These are phyloP conservation scores for Hemichromis elongatus DNA, from an alignment of 2,113 vertebrate genomes.

Conservation along the genomic window DNA sequence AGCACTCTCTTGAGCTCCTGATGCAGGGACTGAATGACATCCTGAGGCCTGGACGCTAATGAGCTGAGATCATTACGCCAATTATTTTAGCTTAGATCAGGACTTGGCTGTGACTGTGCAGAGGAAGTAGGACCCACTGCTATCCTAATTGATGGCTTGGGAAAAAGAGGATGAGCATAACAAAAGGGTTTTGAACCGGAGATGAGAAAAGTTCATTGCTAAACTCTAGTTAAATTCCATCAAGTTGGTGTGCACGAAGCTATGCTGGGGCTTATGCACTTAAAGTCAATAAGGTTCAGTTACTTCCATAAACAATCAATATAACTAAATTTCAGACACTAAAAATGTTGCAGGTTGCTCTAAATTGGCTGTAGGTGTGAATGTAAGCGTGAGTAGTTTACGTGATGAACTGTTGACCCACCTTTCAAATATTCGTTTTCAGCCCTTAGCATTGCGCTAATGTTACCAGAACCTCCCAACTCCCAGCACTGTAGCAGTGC, in stretches of 20 bases:
- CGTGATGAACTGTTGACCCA: not conserved
- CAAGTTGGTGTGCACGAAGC: conserved; percentile 19
- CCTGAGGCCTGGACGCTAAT: conserved; percentile 52
- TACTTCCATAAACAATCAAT: not conserved
- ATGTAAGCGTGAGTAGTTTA: not conserved
- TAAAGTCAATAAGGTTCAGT: not conserved
- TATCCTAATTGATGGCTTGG: conserved; percentile 60
- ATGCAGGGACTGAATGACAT: conserved; percentile 45
- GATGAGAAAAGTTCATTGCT: conserved; percentile 17
- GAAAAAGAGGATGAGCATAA: conserved; percentile 42
- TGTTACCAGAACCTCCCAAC: not conserved
- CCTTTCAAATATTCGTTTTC: not conserved
- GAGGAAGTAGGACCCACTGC: conserved; percentile 40
- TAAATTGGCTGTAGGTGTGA: not conserved
- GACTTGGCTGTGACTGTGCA: conserved; percentile 56
- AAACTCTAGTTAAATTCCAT: conserved; percentile 41
- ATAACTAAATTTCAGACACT: not conserved
- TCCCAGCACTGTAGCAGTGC: not conserved
- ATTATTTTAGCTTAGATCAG: conserved; percentile 71
- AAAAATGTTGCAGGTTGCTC: not conserved
- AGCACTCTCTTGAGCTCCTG: conserved; percentile 44
- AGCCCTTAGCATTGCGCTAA: not conserved
- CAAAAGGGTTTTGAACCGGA: conserved; percentile 53
- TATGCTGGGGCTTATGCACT: not conserved
- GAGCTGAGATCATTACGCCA: conserved; percentile 68